Conservation (phyloP, 1,140 invertebrate species). For the Drosophila persimilis region DNA sequence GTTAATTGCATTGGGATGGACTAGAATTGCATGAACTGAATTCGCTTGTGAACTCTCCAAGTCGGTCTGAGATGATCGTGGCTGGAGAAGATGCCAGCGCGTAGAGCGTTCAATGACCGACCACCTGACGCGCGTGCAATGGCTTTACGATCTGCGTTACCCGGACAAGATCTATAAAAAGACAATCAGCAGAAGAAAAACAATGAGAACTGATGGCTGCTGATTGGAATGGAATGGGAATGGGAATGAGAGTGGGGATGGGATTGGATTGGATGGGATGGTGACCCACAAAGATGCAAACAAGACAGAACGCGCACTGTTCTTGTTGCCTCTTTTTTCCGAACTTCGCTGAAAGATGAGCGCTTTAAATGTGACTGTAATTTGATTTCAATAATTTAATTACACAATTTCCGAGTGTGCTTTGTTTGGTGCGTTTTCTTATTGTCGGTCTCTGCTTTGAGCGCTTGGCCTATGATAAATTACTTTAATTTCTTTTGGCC, state of each 20-base stretch:
- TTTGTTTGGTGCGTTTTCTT: constrained; percentile 23
- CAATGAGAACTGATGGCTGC: constrained; percentile 14
- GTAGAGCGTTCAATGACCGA: constrained; percentile 37
- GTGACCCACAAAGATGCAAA: constrained; percentile 47
- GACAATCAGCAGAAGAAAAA: constrained; percentile 14
- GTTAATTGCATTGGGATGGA: background rate
- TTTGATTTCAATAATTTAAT: constrained; percentile 82
- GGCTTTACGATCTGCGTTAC: background rate
- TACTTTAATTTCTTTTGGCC: constrained; percentile 46
- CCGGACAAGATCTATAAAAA: constrained; percentile 12
- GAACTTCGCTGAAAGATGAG: background rate
- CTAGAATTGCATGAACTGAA: background rate
- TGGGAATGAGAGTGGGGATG: background rate
- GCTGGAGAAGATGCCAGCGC: constrained; percentile 31
- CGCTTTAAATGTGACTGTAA: constrained; percentile 67
- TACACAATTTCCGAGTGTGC: constrained; percentile 58
- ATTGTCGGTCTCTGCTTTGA: constrained; percentile 15
- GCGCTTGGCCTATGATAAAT: constrained; percentile 26
- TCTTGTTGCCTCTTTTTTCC: constrained; percentile 11
- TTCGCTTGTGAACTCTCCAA: constrained; percentile 13
- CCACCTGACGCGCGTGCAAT: constrained; percentile 1
- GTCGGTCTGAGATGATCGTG: too few relatives aligned
- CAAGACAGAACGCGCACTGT: constrained; percentile 13
- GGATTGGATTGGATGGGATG: background rate
- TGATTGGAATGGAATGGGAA: constrained; percentile 4